Evolutionary conservation across 2,797 vertebrate species (phyloP), one percentile per base, ranked within the genome.

Genomic region (Cryptoprocta ferox): DNA sequence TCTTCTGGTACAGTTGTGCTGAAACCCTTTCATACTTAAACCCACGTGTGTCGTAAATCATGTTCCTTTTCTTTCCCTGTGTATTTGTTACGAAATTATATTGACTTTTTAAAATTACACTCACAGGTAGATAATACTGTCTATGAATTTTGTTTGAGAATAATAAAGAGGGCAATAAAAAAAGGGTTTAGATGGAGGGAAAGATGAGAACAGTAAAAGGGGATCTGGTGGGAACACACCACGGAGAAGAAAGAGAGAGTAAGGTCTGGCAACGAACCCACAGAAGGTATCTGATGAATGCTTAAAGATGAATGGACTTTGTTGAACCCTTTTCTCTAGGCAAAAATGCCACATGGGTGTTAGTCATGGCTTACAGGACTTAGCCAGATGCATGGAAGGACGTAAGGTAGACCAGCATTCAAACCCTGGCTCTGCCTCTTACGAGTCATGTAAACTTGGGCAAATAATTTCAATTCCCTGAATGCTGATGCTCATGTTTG

Each of bases 111-210:
- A 0, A 56, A 90, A 93, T 91, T 65, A 79, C 45, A 18, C 91
- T 28, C 63, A 30, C 78, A 90, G 48, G 4, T 37, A 91, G n/a
- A 95, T 63, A 97, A 86, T 42, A 18, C 28, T 81, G 37, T 71
- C 89, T 68, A 45, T 76, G 80, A 65, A 66, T 94, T 89, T 79
- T 95, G 48, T 91, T 89, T 97, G 42, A 87, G n/a, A 95, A 92
- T 84, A 93, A 84, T 76, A 66, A 70, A 79, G 37, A 85, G 39
- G 35, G 11, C 28, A 84, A 84, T 89, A 80, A 91, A 95, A 66
- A 35, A 14, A 37, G 50, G 32, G 19, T 78, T 90, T 73, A 89
- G 53, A 78, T 6, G n/a, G 76, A 94, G 28, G 37, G 28, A 48
- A 90, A 37, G 59, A 78, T 35, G 24, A 83, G 16, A 90, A 32